phyloP scores from a whole-genome alignment of 2,113 vertebrate species.

The Nestor notabilis region DNA sequence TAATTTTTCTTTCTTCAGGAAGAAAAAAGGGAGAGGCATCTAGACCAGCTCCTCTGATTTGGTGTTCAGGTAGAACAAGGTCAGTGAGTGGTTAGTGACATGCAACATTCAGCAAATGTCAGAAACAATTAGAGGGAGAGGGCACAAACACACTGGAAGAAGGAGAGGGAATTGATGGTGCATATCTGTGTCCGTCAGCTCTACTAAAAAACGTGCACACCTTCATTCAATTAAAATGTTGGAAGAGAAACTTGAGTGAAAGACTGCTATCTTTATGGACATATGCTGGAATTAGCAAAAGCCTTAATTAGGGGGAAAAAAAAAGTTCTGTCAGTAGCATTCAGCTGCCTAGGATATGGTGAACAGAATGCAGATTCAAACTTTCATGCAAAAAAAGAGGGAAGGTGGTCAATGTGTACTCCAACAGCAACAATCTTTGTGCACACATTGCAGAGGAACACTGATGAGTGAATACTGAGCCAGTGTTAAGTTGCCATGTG shows the following conservation, averaged over 20 bases:
- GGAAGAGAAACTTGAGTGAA: background rate
- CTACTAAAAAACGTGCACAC: background rate
- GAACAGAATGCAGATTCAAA: background rate
- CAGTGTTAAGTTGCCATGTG: background rate
- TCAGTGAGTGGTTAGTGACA: background rate
- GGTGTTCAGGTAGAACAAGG: background rate
- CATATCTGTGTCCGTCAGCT: background rate
- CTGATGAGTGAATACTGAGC: background rate
- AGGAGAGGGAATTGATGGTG: background rate
- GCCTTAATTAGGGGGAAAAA: background rate
- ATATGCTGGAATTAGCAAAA: background rate
- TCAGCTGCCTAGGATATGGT: background rate
- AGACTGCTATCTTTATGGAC: background rate
- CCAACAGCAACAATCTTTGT: background rate
- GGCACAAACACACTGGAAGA: background rate
- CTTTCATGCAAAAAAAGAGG: accelerated
- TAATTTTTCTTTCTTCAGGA: background rate
- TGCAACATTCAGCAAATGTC: background rate
- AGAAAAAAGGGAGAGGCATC: background rate
- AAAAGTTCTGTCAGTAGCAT: too few species aligned
- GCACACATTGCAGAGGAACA: background rate
- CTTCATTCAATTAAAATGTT: background rate
- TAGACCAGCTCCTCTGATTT: background rate
- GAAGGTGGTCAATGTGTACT: background rate
- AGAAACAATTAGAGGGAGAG: background rate